Conservation (phyloP, 2,113 vertebrate species). For the Shinisaurus crocodilurus region DNA sequence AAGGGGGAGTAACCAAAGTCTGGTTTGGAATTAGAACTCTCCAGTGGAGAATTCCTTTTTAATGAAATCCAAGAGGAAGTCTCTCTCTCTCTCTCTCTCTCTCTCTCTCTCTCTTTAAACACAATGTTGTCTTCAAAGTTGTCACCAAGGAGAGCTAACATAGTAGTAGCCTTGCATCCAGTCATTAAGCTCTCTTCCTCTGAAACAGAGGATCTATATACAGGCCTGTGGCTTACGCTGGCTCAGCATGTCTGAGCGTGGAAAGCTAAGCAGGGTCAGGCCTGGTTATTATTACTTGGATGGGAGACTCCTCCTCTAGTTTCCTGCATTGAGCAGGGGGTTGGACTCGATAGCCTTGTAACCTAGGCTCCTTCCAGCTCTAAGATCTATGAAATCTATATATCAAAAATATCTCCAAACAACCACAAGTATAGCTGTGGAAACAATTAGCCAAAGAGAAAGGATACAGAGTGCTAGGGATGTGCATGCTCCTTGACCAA, state of each 20-base stretch:
- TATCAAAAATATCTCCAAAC: not conserved
- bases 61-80: conserved; percentile 10
- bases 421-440: not conserved
- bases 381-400: too few species aligned
- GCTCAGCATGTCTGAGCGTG: too few species aligned
- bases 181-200: not conserved
- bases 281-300: too few species aligned
- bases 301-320: too few species aligned
- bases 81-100: not conserved
- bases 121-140: not conserved
- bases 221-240: too few species aligned
- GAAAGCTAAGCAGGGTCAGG: too few species aligned
- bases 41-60: not conserved
- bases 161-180: rapidly evolving
- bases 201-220: not conserved
- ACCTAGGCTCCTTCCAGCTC: too few species aligned
- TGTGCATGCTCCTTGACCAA: too few species aligned
- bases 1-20: conserved; percentile 9
- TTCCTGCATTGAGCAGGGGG: too few species aligned
- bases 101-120: not conserved
- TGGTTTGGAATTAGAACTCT: not conserved
- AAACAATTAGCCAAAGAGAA: not conserved
- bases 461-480: not conserved
- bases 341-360: too few species aligned
- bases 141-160: not conserved